Percentiles rank a stretch among this genome's conserved stretches.
Evolutionary conservation across 2,113 vertebrate species (phyloP).

Genomic region (Irena cyanogastra): DNA sequence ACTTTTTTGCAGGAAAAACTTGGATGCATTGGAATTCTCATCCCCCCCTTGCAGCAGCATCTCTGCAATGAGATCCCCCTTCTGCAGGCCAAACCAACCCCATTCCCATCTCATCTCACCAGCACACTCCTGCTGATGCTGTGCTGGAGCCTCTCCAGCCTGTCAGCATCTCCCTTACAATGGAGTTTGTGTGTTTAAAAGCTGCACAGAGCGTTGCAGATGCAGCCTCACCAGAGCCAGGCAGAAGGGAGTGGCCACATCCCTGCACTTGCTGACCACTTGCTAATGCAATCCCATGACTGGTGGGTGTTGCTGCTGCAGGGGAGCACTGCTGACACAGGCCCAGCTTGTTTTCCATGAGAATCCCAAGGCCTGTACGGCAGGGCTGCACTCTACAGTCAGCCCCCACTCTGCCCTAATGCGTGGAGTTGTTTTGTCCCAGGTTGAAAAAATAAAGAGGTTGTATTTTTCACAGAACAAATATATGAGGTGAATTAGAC

Average conservation of each 20-base stretch:
- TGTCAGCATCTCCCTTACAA: neutral
- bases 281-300: neutral
- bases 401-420: neutral
- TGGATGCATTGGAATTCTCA: neutral
- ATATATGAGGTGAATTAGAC: neutral
- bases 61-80: neutral
- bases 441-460: neutral
- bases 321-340: neutral
- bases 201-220: neutral
- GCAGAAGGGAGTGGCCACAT: neutral
- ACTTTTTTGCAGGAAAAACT: neutral
- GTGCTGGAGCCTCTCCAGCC: neutral
- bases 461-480: neutral
- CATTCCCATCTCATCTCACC: neutral
- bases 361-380: neutral
- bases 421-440: neutral
- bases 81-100: neutral
- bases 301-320: neutral
- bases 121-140: rapidly evolving
- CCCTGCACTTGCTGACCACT: neutral
- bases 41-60: neutral
- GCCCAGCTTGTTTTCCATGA: neutral
- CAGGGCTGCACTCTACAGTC: neutral
- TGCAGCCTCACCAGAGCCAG: neutral
- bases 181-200: neutral